These are phyloP conservation scores for Timandra comae DNA, from an alignment of 2,888 invertebrate genomes.

Conservation along the genomic window DNA sequence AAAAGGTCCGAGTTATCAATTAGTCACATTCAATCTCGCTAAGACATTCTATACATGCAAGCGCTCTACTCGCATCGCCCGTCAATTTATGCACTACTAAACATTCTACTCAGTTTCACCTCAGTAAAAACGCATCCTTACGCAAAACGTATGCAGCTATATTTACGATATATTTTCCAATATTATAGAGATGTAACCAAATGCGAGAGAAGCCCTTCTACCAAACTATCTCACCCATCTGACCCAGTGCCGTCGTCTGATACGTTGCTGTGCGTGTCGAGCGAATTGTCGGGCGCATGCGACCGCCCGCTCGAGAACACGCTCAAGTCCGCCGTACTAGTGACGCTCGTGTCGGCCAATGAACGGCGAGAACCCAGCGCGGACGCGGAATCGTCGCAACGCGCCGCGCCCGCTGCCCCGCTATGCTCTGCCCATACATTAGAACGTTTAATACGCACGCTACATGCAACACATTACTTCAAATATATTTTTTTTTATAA, in stretches of 20 bases:
- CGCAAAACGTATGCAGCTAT: too few species aligned
- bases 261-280: conserved; percentile 86
- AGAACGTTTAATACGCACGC: too few species aligned
- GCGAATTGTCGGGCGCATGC: conserved; percentile 84
- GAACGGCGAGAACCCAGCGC: conserved; percentile 85
- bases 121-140: too few species aligned
- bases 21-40: too few species aligned
- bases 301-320: conserved; percentile 86
- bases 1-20: too few species aligned
- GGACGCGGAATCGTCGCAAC: conserved; percentile 81
- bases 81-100: too few species aligned
- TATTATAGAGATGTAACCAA: conserved; percentile 1
- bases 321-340: conserved; percentile 88
- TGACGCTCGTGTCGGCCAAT: conserved; percentile 88
- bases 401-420: conserved; percentile 51
- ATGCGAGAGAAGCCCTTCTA: conserved; percentile 36
- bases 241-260: conserved; percentile 84
- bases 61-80: too few species aligned
- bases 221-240: conserved; percentile 75
- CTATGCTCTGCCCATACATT: conserved; percentile 71
- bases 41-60: too few species aligned
- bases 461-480: too few species aligned
- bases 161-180: too few species aligned
- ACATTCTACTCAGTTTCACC: too few species aligned
- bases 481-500: too few species aligned